A percentile compares a stretch with the other conserved stretches of the same genome.
phyloP scores from a whole-genome alignment of 1,140 invertebrate species.

The Euwallacea fornicatus region DNA sequence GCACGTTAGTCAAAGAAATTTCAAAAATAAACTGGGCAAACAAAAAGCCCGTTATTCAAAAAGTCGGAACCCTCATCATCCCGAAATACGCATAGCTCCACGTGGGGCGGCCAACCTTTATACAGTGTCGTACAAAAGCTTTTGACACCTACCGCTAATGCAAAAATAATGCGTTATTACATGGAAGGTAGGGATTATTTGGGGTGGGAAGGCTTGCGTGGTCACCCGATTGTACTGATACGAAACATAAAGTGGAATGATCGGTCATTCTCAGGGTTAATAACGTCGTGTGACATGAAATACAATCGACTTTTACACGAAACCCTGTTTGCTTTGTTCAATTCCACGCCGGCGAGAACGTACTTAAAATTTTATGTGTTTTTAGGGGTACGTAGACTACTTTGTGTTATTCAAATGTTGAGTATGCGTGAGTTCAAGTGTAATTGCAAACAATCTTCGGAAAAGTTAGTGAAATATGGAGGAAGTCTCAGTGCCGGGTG shows the following conservation, averaged over 20 bases:
- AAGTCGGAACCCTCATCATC: no score
- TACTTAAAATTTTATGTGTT: neutral
- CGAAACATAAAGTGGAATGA: slow-evolving; percentile 46
- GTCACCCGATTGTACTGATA: slow-evolving; percentile 38
- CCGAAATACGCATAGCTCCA: no score
- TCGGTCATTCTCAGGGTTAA: slow-evolving; percentile 47
- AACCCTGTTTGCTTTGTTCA: slow-evolving; percentile 36
- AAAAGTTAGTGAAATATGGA: neutral
- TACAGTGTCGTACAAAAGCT: no score
- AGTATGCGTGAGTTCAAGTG: no score
- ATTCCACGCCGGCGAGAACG: neutral
- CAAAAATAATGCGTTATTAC: slow-evolving; percentile 33
- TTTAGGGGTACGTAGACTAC: neutral
- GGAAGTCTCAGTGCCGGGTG: neutral
- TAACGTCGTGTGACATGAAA: slow-evolving; percentile 41
- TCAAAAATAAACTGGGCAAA: no score
- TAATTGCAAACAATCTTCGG: no score
- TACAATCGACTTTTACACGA: slow-evolving; percentile 40
- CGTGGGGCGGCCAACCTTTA: no score
- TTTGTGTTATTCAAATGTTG: no score
- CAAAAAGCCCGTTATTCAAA: no score
- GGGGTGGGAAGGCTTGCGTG: slow-evolving; percentile 26
- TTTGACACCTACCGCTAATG: neutral
- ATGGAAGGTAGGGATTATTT: slow-evolving; percentile 11
- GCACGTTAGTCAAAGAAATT: no score